Evolutionary conservation across 2,888 invertebrate genomes (phyloP), one percentile per base, ranked within the genome.

Genomic region (Automeris io): DNA sequence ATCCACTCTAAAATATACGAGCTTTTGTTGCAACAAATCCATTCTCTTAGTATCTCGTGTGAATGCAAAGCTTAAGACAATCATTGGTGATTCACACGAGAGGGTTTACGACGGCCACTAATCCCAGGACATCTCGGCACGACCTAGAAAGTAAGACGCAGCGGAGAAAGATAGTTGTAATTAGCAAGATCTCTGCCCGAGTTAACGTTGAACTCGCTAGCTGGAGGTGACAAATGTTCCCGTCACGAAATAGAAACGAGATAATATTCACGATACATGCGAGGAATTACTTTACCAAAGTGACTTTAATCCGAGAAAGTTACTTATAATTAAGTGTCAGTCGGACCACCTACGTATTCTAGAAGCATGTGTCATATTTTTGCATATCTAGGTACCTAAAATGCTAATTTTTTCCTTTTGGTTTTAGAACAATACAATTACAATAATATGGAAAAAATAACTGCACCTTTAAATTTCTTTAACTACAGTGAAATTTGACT

Each of bases 1-100:
- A n/a, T n/a, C n/a, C n/a, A n/a, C n/a, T n/a, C n/a, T n/a, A n/a
- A n/a, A n/a, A n/a, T n/a, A n/a, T n/a, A n/a, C n/a, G n/a, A n/a
- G n/a, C n/a, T n/a, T n/a, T n/a, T n/a, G n/a, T n/a, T n/a, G n/a
- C n/a, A n/a, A n/a, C n/a, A n/a, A n/a, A n/a, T n/a, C n/a, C n/a
- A n/a, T n/a, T n/a, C n/a, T n/a, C n/a, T n/a, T n/a, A n/a, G n/a
- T n/a, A n/a, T n/a, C n/a, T n/a, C n/a, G n/a, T n/a, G n/a, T n/a
- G n/a, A 13, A 26, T 7, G 13, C 13, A 26, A 26, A 8, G 2
- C 5, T 6, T 12, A 12, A n/a, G 16, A 5, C n/a, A 29, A 2
- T 29, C n/a, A n/a, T 8, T 16, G 16, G 11, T 16, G 16, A 29
- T 13, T 16, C 29, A 51, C 49, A 44, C 29, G 16, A 29, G 16